phyloP scores from a whole-genome alignment of 2,113 vertebrate genomes.

The Nothobranchius furzeri region DNA sequence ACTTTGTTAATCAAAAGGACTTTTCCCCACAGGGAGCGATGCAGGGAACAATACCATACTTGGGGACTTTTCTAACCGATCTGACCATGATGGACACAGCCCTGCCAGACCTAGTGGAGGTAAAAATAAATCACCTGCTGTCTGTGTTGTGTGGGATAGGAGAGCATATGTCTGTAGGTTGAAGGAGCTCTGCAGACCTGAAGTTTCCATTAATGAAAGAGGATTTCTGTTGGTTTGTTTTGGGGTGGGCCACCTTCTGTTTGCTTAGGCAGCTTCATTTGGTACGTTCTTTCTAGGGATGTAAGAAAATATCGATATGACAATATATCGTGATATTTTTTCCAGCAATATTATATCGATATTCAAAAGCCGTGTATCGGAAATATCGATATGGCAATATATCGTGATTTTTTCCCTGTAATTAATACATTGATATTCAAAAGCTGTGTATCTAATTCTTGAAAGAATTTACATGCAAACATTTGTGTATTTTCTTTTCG shows the following conservation, averaged over 20 bases:
- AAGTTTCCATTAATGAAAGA: constrained; percentile 47
- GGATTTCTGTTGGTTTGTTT: constrained; percentile 4
- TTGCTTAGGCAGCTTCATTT: constrained; percentile 38
- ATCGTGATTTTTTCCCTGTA: too few relatives aligned
- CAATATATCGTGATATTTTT: too few relatives aligned
- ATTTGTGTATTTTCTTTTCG: too few relatives aligned
- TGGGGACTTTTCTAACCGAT: constrained; percentile 93
- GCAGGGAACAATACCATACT: constrained; percentile 93
- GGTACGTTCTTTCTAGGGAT: too few relatives aligned
- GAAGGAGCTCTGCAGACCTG: constrained; percentile 3
- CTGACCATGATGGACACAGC: constrained; percentile 93
- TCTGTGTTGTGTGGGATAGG: constrained; percentile 14
- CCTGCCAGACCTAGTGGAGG: constrained; percentile 88
- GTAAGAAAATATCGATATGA: too few relatives aligned
- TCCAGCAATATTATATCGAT: too few relatives aligned
- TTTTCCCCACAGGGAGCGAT: constrained; percentile 85
- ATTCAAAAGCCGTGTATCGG: too few relatives aligned
- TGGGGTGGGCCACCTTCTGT: constrained; percentile 45
- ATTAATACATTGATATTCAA: too few relatives aligned
- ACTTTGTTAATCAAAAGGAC: not conserved
- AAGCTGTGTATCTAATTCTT: too few relatives aligned
- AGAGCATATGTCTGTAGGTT: constrained; percentile 30
- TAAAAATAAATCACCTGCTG: constrained; percentile 61
- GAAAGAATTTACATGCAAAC: too few relatives aligned
- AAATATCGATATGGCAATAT: too few relatives aligned